Evolutionary conservation across 2,113 vertebrate genomes (phyloP).

Genomic region (Toxotes chatareus): DNA sequence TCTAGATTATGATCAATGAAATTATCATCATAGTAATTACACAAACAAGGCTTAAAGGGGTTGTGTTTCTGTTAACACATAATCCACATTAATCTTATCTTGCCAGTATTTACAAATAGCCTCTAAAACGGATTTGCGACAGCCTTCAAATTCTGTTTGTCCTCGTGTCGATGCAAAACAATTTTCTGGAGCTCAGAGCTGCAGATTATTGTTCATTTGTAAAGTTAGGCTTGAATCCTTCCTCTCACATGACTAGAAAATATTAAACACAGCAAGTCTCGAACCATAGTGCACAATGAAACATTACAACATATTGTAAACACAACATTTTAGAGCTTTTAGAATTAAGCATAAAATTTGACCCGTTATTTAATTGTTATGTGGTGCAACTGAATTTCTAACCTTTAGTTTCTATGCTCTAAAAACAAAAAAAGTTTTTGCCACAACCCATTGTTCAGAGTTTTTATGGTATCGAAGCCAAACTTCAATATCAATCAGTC

Average conservation of each 20-base stretch:
- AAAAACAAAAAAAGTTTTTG: background rate
- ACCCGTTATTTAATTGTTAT: background rate
- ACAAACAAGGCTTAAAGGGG: conserved; percentile 24
- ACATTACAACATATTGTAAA: too few species aligned
- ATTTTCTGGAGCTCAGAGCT: background rate
- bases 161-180: background rate
- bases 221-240: background rate
- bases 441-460: conserved; percentile 8
- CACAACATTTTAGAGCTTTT: too few species aligned
- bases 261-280: too few species aligned
- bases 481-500: conserved; percentile 45
- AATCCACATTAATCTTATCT: conserved; percentile 28
- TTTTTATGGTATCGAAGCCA: conserved; percentile 32
- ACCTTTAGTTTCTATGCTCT: background rate
- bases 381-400: background rate
- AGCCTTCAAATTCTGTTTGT: background rate
- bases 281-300: too few species aligned
- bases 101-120: conserved; percentile 6
- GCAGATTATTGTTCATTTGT: background rate
- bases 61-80: conserved; percentile 3
- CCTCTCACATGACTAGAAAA: too few species aligned
- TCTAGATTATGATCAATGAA: conserved; percentile 11
- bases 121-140: conserved; percentile 1
- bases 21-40: conserved; percentile 9
- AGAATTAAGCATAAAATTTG: too few species aligned